These are phyloP conservation scores for Danio aesculapii DNA, from an alignment of 2,797 vertebrate genomes.

Conservation along the genomic window DNA sequence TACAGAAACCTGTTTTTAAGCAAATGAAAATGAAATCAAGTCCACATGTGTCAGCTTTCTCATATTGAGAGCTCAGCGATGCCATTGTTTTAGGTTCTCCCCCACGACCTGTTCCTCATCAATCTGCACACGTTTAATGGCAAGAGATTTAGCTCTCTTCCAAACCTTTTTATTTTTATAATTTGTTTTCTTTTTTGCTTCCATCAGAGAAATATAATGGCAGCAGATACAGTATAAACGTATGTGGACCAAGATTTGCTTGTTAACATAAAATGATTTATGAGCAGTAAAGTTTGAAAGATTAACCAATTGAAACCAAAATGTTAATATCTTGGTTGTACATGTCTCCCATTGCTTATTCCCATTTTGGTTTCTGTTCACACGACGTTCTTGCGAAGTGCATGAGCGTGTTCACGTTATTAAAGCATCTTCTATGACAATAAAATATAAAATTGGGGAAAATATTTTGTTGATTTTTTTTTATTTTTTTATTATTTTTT, in stretches of 20 bases:
- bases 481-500: background rate
- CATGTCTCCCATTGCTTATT: slow-evolving; percentile 73
- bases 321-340: slow-evolving; percentile 73
- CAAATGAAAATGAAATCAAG: slow-evolving; percentile 75
- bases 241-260: slow-evolving; percentile 91
- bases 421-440: slow-evolving; percentile 95
- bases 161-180: slow-evolving; percentile 42
- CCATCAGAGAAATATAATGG: slow-evolving; percentile 84
- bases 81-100: slow-evolving; percentile 89
- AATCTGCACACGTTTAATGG: slow-evolving; percentile 61
- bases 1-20: slow-evolving; percentile 81
- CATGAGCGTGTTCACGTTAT: slow-evolving; percentile 90
- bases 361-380: slow-evolving; percentile 74
- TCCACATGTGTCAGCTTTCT: slow-evolving; percentile 99
- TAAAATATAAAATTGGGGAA: slow-evolving; percentile 95
- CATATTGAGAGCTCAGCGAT: slow-evolving; percentile 99
- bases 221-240: slow-evolving; percentile 88
- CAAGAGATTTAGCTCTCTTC: slow-evolving; percentile 58
- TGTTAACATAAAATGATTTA: slow-evolving; percentile 78
- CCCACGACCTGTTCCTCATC: slow-evolving; percentile 57
- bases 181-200: slow-evolving; percentile 71
- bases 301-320: slow-evolving; percentile 77
- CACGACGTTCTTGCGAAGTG: slow-evolving; percentile 79
- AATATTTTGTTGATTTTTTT: background rate
- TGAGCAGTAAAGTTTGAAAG: slow-evolving; percentile 79